Base-by-base conservation (phyloP, 2,797 vertebrate species). In the Rhinichthys osculus region DNA sequence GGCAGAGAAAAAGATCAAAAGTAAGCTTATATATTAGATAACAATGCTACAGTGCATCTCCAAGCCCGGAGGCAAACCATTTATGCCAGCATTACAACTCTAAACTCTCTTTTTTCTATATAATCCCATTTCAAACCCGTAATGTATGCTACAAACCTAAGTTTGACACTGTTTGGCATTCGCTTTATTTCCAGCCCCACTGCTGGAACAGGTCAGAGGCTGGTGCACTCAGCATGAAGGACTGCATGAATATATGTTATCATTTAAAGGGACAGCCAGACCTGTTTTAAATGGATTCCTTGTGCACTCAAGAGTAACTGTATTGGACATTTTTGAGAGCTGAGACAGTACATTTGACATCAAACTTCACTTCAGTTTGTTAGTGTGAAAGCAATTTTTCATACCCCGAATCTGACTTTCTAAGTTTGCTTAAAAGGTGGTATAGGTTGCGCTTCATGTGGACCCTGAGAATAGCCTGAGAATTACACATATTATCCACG, bases 81-180 rank as follows among this genome's bases (percentile, higher is more conserved):
- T 84, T 84, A 69, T 44, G 44, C 35, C 23, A 79, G 67, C 54
- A 21, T 47, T 89, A 80, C 89, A 85, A n/a, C 70, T 77, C 72
- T 81, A 42, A 70, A 86, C 57, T 66, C 78, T 78, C 30, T 54
- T 87, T 86, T 85, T 86, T 84, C 64, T 70, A 47, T 80, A 73
- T 89, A 85, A 84, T 88, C 86, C 85, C 78, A 54, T 86, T 87
- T 86, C 88, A 90, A 83, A 83, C 87, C 88, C 76, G 16, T 77
- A 57, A 87, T 30, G 82, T 85, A 88, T 77, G 40, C 78, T 30
- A 33, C 42, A 59, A 27, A 40, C 47, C 35, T 33, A 50, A 54
- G n/a, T n/a, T n/a, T n/a, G n/a, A 83, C 78, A 78, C 79, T 62
- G 21, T 33, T 64, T 70, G 44, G 71, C 44, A 54, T 54, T 50